These are phyloP conservation scores for Papilio protenor DNA, from an alignment of 2,888 invertebrate genomes.

Conservation along the genomic window DNA sequence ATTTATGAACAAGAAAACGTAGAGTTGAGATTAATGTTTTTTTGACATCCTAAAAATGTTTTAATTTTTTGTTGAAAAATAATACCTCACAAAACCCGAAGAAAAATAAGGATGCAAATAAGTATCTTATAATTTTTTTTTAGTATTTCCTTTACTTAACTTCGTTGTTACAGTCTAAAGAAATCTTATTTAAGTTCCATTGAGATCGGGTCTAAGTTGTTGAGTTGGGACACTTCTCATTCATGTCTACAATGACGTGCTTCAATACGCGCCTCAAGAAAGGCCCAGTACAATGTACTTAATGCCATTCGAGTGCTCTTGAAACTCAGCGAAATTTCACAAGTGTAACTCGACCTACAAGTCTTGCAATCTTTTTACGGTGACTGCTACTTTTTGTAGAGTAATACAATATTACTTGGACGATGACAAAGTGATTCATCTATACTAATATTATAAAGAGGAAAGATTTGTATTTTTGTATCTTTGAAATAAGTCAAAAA, in stretches of 20 bases:
- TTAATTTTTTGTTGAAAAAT: not conserved
- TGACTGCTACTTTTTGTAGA: not conserved
- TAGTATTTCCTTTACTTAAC: not conserved
- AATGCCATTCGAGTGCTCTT: conserved; percentile 37
- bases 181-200: conserved; percentile 22
- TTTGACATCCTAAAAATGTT: no score
- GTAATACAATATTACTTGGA: not conserved
- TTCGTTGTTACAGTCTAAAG: not conserved
- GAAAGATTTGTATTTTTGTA: no score
- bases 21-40: not conserved
- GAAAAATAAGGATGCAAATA: not conserved
- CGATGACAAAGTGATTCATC: not conserved
- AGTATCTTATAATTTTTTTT: not conserved
- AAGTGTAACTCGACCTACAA: conserved; percentile 40
- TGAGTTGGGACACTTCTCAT: not conserved
- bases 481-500: no score
- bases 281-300: conserved; percentile 39
- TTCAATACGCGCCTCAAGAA: conserved; percentile 2
- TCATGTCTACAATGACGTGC: conserved; percentile 42
- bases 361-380: conserved; percentile 25
- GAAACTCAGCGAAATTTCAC: conserved; percentile 40
- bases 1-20: not conserved
- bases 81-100: not conserved
- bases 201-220: conserved; percentile 1
- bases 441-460: no score